Evolutionary conservation across 2,888 invertebrate species (phyloP).

Genomic region (Tineola bisselliella): DNA sequence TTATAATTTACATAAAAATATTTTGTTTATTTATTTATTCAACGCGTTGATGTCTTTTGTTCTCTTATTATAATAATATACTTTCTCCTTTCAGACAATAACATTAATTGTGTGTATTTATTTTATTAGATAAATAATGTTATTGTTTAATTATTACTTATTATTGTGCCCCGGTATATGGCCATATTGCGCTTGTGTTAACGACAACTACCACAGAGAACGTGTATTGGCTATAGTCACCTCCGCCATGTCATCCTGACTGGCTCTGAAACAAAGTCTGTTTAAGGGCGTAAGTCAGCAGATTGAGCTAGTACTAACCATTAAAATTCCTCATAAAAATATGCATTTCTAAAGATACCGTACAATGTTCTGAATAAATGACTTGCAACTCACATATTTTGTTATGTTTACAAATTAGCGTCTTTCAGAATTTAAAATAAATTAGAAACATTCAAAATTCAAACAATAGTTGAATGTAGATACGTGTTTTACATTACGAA

Average conservation of each 20-base stretch:
- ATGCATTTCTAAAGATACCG: no score
- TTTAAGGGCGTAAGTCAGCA: no score
- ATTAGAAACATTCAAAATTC: neutral
- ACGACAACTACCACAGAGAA: no score
- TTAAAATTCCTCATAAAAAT: no score
- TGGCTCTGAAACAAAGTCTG: no score
- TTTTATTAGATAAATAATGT: no score
- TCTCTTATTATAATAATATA: neutral
- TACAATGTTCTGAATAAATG: neutral
- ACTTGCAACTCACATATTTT: neutral
- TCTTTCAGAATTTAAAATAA: neutral
- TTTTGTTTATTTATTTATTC: neutral
- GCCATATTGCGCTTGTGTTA: no score
- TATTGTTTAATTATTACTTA: no score
- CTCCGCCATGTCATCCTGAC: no score
- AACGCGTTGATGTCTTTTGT: slow-evolving; percentile 18
- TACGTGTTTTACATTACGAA: neutral
- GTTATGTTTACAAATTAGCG: neutral
- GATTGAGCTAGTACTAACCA: no score
- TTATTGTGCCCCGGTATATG: no score
- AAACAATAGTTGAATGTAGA: neutral
- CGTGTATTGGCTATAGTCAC: no score
- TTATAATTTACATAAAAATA: neutral
- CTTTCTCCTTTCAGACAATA: neutral
- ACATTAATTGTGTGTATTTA: neutral